A percentile compares a stretch with the other conserved stretches of the same genome.
Conservation (phyloP, 2,113 vertebrate genomes). For the Corvus hawaiiensis region DNA sequence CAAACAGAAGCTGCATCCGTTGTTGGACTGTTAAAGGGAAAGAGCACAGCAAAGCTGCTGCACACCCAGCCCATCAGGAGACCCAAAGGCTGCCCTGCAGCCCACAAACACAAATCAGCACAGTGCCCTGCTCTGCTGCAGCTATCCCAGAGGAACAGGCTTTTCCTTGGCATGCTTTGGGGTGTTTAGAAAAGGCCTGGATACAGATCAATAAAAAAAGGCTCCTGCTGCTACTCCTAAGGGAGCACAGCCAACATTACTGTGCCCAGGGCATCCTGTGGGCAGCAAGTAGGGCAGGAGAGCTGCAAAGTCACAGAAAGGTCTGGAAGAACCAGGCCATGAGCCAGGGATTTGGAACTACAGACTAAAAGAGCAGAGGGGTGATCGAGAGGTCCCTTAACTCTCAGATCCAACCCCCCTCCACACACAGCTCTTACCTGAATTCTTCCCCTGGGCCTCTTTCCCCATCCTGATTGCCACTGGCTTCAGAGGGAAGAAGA, state of each 20-base stretch:
- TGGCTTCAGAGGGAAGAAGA: constrained; percentile 88
- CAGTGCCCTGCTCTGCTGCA: not conserved
- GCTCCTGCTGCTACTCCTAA: not conserved
- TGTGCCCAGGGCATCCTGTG: not conserved
- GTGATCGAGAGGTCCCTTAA: not conserved
- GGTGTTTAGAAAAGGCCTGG: not conserved
- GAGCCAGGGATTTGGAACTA: not conserved
- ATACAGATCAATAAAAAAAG: not conserved
- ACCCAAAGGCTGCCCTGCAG: not conserved
- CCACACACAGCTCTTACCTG: constrained; percentile 66
- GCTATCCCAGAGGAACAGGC: not conserved
- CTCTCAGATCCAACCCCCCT: not conserved
- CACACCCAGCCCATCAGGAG: not conserved
- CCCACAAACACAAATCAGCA: fast-evolving
- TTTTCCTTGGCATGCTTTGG: not conserved
- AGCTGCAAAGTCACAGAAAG: constrained; percentile 23
- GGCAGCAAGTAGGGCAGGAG: not conserved
- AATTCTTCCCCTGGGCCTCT: constrained; percentile 80
- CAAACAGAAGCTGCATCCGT: not conserved
- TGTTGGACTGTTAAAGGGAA: not conserved
- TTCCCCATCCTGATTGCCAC: constrained; percentile 84
- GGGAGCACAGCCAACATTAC: not conserved
- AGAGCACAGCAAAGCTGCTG: not conserved
- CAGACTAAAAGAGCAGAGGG: not conserved
- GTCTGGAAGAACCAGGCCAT: not conserved